Evolutionary conservation across 2,888 invertebrate species (phyloP).

Genomic region (Rhaphigaster nebulosa): DNA sequence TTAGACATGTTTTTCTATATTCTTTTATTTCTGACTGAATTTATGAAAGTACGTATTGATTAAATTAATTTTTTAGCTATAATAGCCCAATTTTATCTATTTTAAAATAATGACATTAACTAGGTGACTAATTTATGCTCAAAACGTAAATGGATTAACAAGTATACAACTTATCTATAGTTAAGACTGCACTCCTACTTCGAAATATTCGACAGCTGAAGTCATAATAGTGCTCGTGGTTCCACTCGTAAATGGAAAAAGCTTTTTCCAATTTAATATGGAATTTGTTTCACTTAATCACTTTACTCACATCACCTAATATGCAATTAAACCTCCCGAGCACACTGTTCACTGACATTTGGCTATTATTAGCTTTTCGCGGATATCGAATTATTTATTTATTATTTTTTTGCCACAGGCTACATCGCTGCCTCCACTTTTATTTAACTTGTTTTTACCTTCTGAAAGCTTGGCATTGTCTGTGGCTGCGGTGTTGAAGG

Average conservation of each 20-base stretch:
- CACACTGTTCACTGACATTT: not conserved
- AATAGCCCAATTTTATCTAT: too few species aligned
- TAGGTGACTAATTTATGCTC: not conserved
- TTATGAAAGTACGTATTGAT: not conserved
- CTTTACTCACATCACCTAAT: conserved; percentile 1
- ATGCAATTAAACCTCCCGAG: not conserved
- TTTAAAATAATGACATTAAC: too few species aligned
- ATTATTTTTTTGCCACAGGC: not conserved
- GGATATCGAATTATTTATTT: not conserved
- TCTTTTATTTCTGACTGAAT: not conserved
- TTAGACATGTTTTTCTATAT: too few species aligned
- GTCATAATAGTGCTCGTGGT: not conserved
- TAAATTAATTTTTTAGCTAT: too few species aligned
- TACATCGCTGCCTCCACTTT: not conserved
- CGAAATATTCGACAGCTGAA: not conserved
- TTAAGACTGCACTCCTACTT: not conserved
- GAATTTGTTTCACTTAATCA: not conserved
- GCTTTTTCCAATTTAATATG: not conserved
- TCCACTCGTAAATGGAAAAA: not conserved
- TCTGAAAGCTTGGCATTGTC: conserved; percentile 42
- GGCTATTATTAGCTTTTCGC: conserved; percentile 3
- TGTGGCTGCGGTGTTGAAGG: conserved; percentile 43
- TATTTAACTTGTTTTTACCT: not conserved
- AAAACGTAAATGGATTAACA: not conserved
- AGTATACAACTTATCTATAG: not conserved